Base-by-base conservation (phyloP, 2,113 vertebrate genomes). In the Atractosteus spatula region DNA sequence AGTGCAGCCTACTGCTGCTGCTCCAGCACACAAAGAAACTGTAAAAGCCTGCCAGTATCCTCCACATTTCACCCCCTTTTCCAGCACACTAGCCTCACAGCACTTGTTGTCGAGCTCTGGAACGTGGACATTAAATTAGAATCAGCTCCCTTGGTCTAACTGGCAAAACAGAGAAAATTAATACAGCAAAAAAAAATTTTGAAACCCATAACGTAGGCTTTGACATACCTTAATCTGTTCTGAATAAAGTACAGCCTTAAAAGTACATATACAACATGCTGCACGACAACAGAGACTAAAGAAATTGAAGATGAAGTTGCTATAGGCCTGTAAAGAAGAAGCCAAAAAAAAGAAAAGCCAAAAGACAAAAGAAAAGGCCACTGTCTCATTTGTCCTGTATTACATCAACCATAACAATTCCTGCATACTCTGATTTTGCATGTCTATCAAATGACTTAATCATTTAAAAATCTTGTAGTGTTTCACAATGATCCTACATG, bases 141-240 rank as follows among this genome's bases (percentile, higher is more conserved):
- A 86, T 85, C 72, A 80, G 14, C 76, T 86, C 77, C 71, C 81
- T 87, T 87, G 89, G 87, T 89, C 89, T 89, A 86, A 89, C 85
- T 86, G 87, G 89, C 87, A 87, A 80, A 77, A 83, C 76, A 76
- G 77, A 86, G 76, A 77, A 75, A 75, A 79, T 84, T 74, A 3
- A 65, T n/a, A 63, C 17, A 63, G 10, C 16, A 14, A 47, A 66
- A 66, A 47, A 73, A 86, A 86, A 86, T 89, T 88, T 89, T 89
- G 89, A 88, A 80, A 87, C 82, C 82, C 74, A 87, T 83, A 86
- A 84, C 81, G 80, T 76, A 57, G 17, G 70, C 79, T 84, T 80
- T 81, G 80, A 88, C 84, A 81, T 85, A 78, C 78, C 82, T 84
- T 82, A 69, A 79, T 88, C 85, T 86, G 82, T 84, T 85, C 86